These are phyloP conservation scores for Enteromius mattozi DNA, from an alignment of 2,797 vertebrate genomes.

Conservation along the genomic window DNA sequence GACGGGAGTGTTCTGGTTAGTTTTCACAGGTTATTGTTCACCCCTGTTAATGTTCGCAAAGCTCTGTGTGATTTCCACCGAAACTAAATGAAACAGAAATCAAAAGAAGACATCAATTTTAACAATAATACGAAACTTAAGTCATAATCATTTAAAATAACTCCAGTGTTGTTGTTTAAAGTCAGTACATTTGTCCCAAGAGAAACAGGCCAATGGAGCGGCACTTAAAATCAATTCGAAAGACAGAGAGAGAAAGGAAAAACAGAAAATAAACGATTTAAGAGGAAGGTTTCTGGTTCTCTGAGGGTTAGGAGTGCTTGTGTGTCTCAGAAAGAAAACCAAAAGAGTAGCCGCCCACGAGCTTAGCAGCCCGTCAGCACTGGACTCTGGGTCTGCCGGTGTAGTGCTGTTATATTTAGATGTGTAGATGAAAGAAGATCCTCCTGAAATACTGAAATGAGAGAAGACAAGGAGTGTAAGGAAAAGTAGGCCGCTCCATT, in stretches of 20 bases:
- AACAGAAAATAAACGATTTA: conserved; percentile 54
- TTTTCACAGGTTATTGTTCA: conserved; percentile 64
- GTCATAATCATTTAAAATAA: conserved; percentile 75
- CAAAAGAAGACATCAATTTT: conserved; percentile 72
- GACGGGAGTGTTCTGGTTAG: conserved; percentile 61
- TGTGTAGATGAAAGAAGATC: neutral
- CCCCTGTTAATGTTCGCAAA: conserved; percentile 41
- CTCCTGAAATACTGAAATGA: conserved; percentile 22
- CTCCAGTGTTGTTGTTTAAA: conserved; percentile 79
- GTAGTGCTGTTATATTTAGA: conserved; percentile 10
- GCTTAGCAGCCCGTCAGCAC: conserved; percentile 37
- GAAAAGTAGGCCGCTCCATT: conserved; percentile 43
- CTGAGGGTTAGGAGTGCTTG: conserved; percentile 25
- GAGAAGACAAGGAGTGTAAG: conserved; percentile 23
- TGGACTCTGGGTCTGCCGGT: conserved; percentile 9
- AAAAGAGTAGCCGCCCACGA: neutral
- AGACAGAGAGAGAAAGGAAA: conserved; percentile 14
- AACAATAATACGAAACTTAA: conserved; percentile 72
- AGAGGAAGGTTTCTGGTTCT: conserved; percentile 26
- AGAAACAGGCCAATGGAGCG: conserved; percentile 69
- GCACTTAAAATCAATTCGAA: conserved; percentile 57
- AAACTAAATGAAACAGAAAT: conserved; percentile 59
- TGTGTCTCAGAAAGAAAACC: conserved; percentile 23
- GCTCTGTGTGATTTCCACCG: conserved; percentile 46
- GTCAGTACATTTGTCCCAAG: conserved; percentile 72